phyloP scores from a whole-genome alignment of 2,113 vertebrate species.

The Ciconia stormi region DNA sequence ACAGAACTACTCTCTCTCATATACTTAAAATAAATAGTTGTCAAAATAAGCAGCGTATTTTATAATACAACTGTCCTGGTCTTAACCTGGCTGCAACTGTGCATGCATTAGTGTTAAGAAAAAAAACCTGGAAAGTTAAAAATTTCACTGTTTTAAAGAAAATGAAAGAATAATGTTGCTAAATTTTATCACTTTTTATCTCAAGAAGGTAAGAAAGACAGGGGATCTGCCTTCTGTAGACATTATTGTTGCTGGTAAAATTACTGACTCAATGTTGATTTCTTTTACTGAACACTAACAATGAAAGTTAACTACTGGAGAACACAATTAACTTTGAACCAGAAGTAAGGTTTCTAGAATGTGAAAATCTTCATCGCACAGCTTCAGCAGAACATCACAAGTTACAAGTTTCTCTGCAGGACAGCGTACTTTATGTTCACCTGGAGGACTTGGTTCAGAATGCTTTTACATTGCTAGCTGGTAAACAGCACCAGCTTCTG shows the following conservation, averaged over 20 bases:
- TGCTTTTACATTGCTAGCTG: not conserved
- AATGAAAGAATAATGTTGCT: not conserved
- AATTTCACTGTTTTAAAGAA: not conserved
- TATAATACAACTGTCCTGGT: not conserved
- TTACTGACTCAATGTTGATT: not conserved
- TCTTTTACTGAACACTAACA: not conserved
- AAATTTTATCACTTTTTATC: not conserved
- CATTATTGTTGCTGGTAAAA: not conserved
- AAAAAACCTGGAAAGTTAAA: not conserved
- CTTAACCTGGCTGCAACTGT: not conserved
- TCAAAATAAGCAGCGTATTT: not conserved
- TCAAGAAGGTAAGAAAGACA: not conserved
- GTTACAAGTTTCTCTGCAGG: not conserved
- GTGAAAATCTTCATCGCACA: not conserved
- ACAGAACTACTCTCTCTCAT: not conserved
- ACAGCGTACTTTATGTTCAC: not conserved
- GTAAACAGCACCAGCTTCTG: not conserved
- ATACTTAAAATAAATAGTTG: constrained; percentile 25
- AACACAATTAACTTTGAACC: fast-evolving
- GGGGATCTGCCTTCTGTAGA: not conserved
- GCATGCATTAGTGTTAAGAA: not conserved
- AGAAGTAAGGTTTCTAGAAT: not conserved
- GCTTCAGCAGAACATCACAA: not conserved
- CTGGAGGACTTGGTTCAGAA: not conserved
- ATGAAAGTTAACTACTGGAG: not conserved